Evolutionary conservation across 2,113 vertebrate species (phyloP).

Genomic region (Otis tarda): DNA sequence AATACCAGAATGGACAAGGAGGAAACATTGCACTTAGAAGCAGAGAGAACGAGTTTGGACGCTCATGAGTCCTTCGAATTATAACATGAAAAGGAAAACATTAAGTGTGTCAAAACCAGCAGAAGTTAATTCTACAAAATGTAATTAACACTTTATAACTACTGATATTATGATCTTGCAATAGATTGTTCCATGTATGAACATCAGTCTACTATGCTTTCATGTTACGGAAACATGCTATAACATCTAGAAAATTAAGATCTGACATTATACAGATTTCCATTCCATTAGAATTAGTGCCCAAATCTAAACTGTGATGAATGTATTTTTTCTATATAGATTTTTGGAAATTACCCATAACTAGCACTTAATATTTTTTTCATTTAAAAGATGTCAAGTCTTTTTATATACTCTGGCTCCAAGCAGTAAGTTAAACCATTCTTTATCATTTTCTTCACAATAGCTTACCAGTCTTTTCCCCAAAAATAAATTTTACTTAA

Average conservation of each 20-base stretch:
- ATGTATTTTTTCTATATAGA: background rate
- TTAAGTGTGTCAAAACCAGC: background rate
- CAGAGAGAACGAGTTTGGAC: background rate
- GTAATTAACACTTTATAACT: background rate
- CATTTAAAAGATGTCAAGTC: background rate
- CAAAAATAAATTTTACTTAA: background rate
- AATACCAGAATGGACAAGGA: background rate
- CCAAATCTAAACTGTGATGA: background rate
- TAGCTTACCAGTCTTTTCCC: background rate
- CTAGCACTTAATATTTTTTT: background rate
- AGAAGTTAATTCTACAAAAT: background rate
- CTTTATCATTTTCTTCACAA: background rate
- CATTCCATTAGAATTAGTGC: background rate
- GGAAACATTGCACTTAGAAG: background rate
- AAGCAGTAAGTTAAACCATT: background rate
- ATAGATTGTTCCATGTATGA: background rate
- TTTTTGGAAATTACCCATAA: background rate
- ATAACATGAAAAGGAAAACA: background rate
- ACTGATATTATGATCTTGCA: background rate
- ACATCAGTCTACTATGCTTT: background rate
- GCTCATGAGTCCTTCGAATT: background rate
- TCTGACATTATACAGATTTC: background rate
- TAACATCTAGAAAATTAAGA: background rate
- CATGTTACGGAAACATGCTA: background rate
- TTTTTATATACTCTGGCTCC: background rate